phyloP scores from a whole-genome alignment of 2,113 vertebrate species.

The Protobothrops flavoviridis region DNA sequence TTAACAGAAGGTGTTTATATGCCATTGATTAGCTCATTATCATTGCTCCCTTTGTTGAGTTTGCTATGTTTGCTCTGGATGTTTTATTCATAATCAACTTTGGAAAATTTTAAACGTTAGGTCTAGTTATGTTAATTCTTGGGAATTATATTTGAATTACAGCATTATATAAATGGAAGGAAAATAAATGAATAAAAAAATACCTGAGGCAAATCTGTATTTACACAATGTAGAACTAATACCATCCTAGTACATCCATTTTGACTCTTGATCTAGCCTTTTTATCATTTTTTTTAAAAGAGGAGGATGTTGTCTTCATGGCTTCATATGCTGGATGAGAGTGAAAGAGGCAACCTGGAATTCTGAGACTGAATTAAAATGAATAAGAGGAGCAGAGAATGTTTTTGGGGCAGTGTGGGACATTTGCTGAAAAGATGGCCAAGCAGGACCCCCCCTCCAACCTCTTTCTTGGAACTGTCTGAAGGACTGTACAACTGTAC shows the following conservation, averaged over 20 bases:
- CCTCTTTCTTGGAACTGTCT: neutral
- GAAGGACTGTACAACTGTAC: neutral
- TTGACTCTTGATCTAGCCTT: neutral
- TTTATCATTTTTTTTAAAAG: neutral
- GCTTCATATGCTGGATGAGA: neutral
- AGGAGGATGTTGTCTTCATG: neutral
- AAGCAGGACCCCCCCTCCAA: neutral
- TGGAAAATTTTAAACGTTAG: neutral
- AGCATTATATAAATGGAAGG: neutral
- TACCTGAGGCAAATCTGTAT: neutral
- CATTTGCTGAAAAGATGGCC: neutral
- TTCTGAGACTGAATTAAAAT: neutral
- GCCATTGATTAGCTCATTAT: neutral
- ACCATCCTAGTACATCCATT: neutral
- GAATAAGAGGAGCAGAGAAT: neutral
- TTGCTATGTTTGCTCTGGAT: neutral
- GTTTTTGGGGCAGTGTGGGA: neutral
- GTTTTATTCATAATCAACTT: neutral
- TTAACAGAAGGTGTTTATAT: neutral
- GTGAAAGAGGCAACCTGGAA: neutral
- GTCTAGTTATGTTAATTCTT: neutral
- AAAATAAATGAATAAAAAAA: neutral
- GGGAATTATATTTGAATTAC: neutral
- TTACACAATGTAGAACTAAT: neutral
- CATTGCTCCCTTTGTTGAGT: neutral